Base-by-base conservation (phyloP, 2,797 vertebrate species). In the Syngnathus rostellatus region DNA sequence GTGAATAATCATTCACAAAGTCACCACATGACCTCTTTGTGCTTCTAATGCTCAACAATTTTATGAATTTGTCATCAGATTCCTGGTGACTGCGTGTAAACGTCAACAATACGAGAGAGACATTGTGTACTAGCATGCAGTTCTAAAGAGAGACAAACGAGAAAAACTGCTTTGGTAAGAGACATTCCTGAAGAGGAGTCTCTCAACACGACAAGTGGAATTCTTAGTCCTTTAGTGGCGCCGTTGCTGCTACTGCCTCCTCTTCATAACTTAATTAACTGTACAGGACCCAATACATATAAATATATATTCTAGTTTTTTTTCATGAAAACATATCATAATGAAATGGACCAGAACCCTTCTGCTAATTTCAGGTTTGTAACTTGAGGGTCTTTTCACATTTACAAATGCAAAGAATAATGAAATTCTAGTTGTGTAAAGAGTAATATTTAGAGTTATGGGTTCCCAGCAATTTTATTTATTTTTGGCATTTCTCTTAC, bases 321-420 rank as follows among this genome's bases (percentile, higher is more conserved):
- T 67, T 73, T 58, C 50, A 65, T 67, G 46, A 68, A 72, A 66
- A 71, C 65, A 69, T 40, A 60, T 51, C 19, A 2, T 7, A 57
- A 78, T 60, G 66, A 73, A 60, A 73, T 66, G 59, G 62, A 69
- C 51, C 62, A 45, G 25, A 41, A 64, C 57, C 50, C 41, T 75
- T 8, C 60, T 87, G 60, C 69, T 83, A n/a, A 64, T 84, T 48
- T 76, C 83, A 83, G 88, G 87, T 89, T 70, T 65, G 85, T 73
- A 63, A 14, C 10, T 60, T 16, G 31, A 31, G 31, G 31, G 0
- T 51, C 19, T 67, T n/a, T 16, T 16, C 14, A 10, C 5, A 2
- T 57, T 31, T 57, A 19, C 17, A 50, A 50, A 50, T n/a, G 48
- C 23, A 23, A 25, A 10, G 5, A 3, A 21, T 21, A 57, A 31